phyloP scores from a whole-genome alignment of 2,888 invertebrate species.

The Agrotis ipsilon region DNA sequence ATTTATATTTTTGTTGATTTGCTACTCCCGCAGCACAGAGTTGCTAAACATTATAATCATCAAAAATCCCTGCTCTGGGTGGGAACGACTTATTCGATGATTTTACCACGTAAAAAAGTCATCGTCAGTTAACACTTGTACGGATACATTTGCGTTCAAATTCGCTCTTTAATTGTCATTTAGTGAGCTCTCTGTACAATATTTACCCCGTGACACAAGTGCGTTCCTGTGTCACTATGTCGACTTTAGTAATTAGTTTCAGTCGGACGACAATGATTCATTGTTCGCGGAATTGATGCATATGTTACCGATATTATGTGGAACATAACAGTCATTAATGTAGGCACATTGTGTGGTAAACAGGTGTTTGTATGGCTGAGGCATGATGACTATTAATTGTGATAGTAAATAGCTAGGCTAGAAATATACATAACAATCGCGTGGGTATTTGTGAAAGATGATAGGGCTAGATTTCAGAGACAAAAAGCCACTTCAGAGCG shows the following conservation, averaged over 20 bases:
- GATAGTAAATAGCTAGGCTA: too few relatives aligned
- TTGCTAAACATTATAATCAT: too few relatives aligned
- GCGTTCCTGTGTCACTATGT: slow-evolving; percentile 52
- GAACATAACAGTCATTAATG: slow-evolving; percentile 17
- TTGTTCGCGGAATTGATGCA: slow-evolving; percentile 44
- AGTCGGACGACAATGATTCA: slow-evolving; percentile 39
- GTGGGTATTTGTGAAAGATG: not conserved
- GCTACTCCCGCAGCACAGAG: too few relatives aligned
- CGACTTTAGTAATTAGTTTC: slow-evolving; percentile 51
- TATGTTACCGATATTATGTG: slow-evolving; percentile 44
- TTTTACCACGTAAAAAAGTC: too few relatives aligned
- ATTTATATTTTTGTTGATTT: too few relatives aligned
- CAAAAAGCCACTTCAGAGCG: too few relatives aligned
- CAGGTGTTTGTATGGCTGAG: not conserved
- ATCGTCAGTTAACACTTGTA: too few relatives aligned
- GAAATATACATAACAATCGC: too few relatives aligned
- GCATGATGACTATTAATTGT: not conserved
- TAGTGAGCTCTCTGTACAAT: slow-evolving; percentile 4
- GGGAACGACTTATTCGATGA: too few relatives aligned
- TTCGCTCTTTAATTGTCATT: not conserved
- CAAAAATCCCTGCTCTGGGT: too few relatives aligned
- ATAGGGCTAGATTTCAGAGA: not conserved
- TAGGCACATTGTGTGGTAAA: slow-evolving; percentile 14
- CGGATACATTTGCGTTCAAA: not conserved
- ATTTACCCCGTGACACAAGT: not conserved